Evolutionary conservation across 2,888 invertebrate species (phyloP).

Genomic region (Drosophila percnosoma): DNA sequence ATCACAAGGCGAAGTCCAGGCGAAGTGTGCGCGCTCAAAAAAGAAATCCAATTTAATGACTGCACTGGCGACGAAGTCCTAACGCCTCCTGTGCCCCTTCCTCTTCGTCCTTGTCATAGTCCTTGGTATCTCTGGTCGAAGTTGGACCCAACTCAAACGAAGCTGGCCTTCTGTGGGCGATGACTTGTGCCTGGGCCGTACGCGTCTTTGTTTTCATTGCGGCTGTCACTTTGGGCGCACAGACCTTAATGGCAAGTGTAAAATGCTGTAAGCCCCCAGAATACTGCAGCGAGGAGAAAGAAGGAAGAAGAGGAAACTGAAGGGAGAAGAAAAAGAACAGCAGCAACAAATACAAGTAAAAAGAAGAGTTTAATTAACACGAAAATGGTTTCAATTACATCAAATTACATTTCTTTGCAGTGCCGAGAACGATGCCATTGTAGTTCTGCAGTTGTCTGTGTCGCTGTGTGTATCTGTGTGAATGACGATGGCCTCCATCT

Average conservation of each 20-base stretch:
- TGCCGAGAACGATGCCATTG: slow-evolving; percentile 63
- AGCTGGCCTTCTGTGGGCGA: slow-evolving; percentile 38
- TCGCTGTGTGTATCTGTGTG: slow-evolving; percentile 17
- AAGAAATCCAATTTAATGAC: slow-evolving; percentile 81
- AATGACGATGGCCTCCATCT: slow-evolving; percentile 3
- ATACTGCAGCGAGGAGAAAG: slow-evolving; percentile 6
- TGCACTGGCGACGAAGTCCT: slow-evolving; percentile 47
- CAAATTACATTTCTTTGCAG: slow-evolving; percentile 77
- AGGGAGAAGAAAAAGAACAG: slow-evolving; percentile 2
- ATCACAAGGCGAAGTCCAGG: slow-evolving; percentile 29
- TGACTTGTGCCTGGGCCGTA: slow-evolving; percentile 70
- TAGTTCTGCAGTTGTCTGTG: slow-evolving; percentile 49
- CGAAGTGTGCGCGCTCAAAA: slow-evolving; percentile 43
- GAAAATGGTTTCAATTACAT: slow-evolving; percentile 81
- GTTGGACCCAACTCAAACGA: slow-evolving; percentile 63
- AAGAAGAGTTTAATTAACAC: slow-evolving; percentile 80
- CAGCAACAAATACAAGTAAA: slow-evolving; percentile 26
- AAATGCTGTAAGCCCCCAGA: slow-evolving; percentile 75
- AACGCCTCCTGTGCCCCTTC: background rate
- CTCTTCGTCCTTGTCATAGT: background rate
- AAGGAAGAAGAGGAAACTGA: slow-evolving; percentile 4
- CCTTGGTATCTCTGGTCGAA: slow-evolving; percentile 11
- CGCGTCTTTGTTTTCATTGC: slow-evolving; percentile 79
- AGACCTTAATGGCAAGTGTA: slow-evolving; percentile 81
- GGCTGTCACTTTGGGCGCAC: slow-evolving; percentile 78